Conservation (phyloP, 2,113 vertebrate species). For the Pimephales promelas region DNA sequence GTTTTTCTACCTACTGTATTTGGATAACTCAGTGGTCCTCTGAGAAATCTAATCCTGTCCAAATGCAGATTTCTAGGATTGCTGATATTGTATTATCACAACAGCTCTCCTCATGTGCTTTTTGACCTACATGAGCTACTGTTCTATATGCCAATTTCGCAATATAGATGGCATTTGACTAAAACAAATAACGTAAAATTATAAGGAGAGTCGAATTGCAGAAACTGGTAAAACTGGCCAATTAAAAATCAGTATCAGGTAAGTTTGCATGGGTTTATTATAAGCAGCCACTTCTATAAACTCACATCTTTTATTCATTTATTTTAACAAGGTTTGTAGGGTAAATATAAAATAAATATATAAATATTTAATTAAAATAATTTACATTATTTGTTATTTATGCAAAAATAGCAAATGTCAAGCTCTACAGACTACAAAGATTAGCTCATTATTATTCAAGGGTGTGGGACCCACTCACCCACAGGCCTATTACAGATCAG, state of each 20-base stretch:
- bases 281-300: not conserved
- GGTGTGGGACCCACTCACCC: no score
- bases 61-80: not conserved
- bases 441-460: no score
- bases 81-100: not conserved
- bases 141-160: not conserved
- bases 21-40: not conserved
- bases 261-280: not conserved
- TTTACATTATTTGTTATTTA: no score
- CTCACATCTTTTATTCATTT: not conserved
- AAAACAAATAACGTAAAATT: not conserved
- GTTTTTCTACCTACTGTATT: not conserved
- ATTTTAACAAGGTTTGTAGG: no score
- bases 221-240: not conserved
- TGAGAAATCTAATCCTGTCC: slow-evolving; percentile 4
- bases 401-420: not conserved
- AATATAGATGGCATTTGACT: not conserved
- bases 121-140: not conserved
- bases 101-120: not conserved
- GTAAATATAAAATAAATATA: no score
- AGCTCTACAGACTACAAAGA: no score
- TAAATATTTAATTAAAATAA: no score
- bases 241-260: not conserved
- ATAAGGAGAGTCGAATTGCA: no score
- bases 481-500: no score